Evolutionary conservation across 2,113 vertebrate genomes (phyloP).

Genomic region (Anoplopoma fimbria): DNA sequence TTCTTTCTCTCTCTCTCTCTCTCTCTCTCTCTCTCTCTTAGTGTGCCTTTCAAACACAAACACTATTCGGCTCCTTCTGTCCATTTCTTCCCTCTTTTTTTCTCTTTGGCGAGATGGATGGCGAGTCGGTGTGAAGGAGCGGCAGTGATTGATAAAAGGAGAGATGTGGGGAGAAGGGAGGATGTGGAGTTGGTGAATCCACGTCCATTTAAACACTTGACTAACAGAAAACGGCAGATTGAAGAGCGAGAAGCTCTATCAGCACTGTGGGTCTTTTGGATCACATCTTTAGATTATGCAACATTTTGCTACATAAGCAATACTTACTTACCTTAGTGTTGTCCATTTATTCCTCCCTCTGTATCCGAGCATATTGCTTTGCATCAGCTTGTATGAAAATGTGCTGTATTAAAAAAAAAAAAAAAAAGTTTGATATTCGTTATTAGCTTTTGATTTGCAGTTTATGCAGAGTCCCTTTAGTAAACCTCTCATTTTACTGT

Average conservation of each 20-base stretch:
- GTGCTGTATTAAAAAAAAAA: background rate
- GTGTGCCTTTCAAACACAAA: too few relatives aligned
- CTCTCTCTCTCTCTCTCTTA: too few relatives aligned
- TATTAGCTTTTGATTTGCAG: background rate
- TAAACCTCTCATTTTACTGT: too few relatives aligned
- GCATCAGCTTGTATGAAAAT: background rate
- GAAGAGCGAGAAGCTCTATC: background rate
- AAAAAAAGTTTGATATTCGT: background rate
- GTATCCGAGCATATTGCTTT: background rate
- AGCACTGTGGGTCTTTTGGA: background rate
- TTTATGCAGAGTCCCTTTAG: background rate
- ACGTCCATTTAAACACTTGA: background rate
- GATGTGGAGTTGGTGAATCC: background rate
- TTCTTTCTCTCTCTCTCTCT: too few relatives aligned
- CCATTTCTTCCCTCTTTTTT: constrained; percentile 12
- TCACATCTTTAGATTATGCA: constrained; percentile 1
- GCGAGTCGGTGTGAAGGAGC: background rate
- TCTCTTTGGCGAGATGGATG: constrained; percentile 29
- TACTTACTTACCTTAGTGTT: background rate
- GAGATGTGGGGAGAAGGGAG: background rate
- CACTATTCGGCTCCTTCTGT: background rate
- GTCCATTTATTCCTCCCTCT: background rate
- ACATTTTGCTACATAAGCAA: background rate
- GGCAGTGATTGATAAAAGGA: constrained; percentile 51
- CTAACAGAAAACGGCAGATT: background rate